Evolutionary conservation across 37 sponge, comb jelly and placozoan genomes (phyloP).

Genomic region (Aplysina aerophoba): DNA sequence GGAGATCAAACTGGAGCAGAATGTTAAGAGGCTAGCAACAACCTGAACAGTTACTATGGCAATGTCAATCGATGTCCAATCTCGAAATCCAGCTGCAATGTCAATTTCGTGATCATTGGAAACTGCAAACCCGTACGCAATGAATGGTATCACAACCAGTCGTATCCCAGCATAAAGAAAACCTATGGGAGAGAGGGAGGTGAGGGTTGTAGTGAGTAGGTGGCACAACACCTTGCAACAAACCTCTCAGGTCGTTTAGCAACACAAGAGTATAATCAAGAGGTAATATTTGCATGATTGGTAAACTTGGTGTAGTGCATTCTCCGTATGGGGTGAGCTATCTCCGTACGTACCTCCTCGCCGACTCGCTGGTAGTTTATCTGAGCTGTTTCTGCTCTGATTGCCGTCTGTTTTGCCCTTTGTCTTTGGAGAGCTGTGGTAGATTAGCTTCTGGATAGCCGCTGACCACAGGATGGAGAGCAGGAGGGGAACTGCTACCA

Average conservation of each 20-base stretch:
- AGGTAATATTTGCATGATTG: neutral
- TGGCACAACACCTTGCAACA: too few species aligned
- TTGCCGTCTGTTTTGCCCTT: too few species aligned
- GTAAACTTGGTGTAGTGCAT: neutral
- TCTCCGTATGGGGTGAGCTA: too few species aligned
- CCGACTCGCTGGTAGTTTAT: neutral
- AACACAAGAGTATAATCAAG: too few species aligned
- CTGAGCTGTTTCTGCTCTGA: too few species aligned
- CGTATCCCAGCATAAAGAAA: constrained; percentile 51
- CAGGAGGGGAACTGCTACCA: neutral
- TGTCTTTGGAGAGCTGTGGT: too few species aligned
- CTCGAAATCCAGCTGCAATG: neutral
- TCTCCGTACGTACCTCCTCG: constrained; percentile 14
- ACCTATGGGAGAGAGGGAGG: constrained; percentile 32
- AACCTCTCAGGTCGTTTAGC: too few species aligned
- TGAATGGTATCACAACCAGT: constrained; percentile 57
- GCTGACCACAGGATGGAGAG: constrained; percentile 41
- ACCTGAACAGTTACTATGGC: constrained; percentile 42
- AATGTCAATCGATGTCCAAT: constrained; percentile 16
- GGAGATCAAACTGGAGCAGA: constrained; percentile 35
- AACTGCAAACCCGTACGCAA: constrained; percentile 25
- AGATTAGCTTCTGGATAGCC: constrained; percentile 20
- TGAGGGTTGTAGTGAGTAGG: neutral
- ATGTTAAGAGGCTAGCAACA: constrained; percentile 45
- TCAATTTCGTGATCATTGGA: neutral